A percentile compares a stretch with the other conserved stretches of the same genome.
phyloP scores from a whole-genome alignment of 2,113 vertebrate genomes.

The Xiphias gladius region DNA sequence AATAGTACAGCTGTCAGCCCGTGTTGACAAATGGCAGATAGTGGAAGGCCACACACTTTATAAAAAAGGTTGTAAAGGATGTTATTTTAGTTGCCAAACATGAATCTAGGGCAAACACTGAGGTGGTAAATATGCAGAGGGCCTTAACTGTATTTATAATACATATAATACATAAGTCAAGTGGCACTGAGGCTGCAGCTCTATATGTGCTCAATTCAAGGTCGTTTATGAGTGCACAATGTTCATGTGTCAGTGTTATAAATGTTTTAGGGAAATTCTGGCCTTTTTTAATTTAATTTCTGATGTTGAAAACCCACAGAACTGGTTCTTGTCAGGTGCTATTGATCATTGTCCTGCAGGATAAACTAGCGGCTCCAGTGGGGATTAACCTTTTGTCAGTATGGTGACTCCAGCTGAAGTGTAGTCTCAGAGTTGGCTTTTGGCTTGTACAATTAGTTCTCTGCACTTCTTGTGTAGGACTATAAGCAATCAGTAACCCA shows the following conservation, averaged over 20 bases:
- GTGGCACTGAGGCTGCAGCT: conserved; percentile 26
- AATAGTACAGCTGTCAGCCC: conserved; percentile 76
- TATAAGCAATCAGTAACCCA: conserved; percentile 26
- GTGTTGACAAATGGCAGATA: conserved; percentile 72
- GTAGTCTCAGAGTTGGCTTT: conserved; percentile 28
- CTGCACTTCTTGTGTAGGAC: conserved; percentile 20
- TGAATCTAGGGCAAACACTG: conserved; percentile 68
- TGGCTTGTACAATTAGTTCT: conserved; percentile 60
- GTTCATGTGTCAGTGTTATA: conserved; percentile 46
- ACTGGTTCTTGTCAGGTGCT: conserved; percentile 56
- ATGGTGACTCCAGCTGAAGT: conserved; percentile 45
- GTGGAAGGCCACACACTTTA: conserved; percentile 66
- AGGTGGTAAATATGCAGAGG: conserved; percentile 66
- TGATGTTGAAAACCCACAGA: conserved; percentile 49
- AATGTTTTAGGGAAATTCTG: conserved; percentile 51
- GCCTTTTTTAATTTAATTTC: conserved; percentile 62
- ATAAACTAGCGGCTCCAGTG: conserved; percentile 47
- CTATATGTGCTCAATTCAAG: conserved; percentile 53
- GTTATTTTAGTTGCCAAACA: conserved; percentile 79
- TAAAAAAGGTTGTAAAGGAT: conserved; percentile 68
- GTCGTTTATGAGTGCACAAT: conserved; percentile 56
- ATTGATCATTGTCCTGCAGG: conserved; percentile 69
- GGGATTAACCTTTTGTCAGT: conserved; percentile 71
- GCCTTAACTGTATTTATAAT: conserved; percentile 64
- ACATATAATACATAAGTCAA: conserved; percentile 49